Conservation (phyloP, 2,113 vertebrate species). For the Leptocoma aspasia region DNA sequence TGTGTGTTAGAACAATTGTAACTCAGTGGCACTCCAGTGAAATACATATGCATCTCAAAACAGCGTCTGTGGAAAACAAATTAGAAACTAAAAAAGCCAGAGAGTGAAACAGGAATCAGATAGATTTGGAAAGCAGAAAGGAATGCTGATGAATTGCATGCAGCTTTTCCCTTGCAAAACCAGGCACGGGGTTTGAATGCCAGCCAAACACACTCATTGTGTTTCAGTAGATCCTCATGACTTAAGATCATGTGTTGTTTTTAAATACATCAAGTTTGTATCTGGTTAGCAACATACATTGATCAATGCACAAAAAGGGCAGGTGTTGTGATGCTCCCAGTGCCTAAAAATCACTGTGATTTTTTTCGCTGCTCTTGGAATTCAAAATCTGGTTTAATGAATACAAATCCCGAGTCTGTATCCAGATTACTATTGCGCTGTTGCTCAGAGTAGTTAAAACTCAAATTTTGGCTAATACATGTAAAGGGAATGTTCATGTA, state of each 20-base stretch:
- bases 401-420: background rate
- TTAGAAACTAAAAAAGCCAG: background rate
- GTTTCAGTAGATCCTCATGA: background rate
- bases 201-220: background rate
- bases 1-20: background rate
- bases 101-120: background rate
- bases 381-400: background rate
- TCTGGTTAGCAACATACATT: background rate
- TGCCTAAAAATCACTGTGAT: background rate
- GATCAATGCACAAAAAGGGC: background rate
- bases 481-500: background rate
- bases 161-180: background rate
- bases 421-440: accelerated
- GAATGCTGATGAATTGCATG: background rate
- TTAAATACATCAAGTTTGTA: background rate
- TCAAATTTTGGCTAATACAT: background rate
- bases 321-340: background rate
- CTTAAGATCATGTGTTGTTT: background rate
- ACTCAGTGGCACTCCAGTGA: background rate
- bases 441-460: background rate
- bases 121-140: background rate
- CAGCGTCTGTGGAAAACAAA: background rate
- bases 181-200: background rate
- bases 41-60: background rate
- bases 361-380: background rate